phyloP scores from a whole-genome alignment of 2,888 invertebrate species.

The Xiphydria camelus region DNA sequence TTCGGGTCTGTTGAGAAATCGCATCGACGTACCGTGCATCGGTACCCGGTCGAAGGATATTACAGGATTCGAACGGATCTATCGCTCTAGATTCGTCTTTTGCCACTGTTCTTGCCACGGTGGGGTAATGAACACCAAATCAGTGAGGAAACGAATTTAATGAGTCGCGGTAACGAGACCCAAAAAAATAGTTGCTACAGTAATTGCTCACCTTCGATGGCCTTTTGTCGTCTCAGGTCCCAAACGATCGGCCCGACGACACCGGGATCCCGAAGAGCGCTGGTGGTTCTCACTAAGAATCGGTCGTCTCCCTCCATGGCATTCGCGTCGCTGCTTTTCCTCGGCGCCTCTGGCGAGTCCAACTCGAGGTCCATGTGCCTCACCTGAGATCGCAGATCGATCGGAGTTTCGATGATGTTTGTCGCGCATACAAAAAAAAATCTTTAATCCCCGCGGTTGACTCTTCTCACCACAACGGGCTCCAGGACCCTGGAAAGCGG shows the following conservation, averaged over 20 bases:
- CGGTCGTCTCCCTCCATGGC: slow-evolving; percentile 33
- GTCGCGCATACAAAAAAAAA: neutral
- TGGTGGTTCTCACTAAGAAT: slow-evolving; percentile 68
- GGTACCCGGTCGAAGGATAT: no score
- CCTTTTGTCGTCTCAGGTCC: slow-evolving; percentile 76
- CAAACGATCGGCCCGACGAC: slow-evolving; percentile 83
- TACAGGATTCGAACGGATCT: no score
- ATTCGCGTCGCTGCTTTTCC: slow-evolving; percentile 36
- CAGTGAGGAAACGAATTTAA: no score
- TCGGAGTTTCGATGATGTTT: no score
- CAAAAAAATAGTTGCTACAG: no score
- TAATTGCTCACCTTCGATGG: slow-evolving; percentile 34
- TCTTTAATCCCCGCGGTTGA: neutral
- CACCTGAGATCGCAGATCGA: slow-evolving; percentile 35
- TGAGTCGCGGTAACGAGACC: no score
- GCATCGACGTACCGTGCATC: neutral
- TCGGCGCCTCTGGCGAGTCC: slow-evolving; percentile 45
- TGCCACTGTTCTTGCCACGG: no score
- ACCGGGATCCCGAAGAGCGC: slow-evolving; percentile 75
- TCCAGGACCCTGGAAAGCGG: slow-evolving; percentile 78
- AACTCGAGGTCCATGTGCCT: slow-evolving; percentile 46
- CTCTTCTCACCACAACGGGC: slow-evolving; percentile 71
- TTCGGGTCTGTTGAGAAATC: slow-evolving; percentile 22
- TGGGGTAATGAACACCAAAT: no score
- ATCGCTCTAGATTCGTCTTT: no score